A percentile compares a stretch with the other conserved stretches of the same genome.
Evolutionary conservation across 2,113 vertebrate species (phyloP).

Genomic region (Mus musculus): GRCm39 chr3:89913501-89914000

Average conservation of each 20-base stretch:
- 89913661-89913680: slow-evolving; percentile 81
- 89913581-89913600: slow-evolving; percentile 86
- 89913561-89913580: slow-evolving; percentile 85
- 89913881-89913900: slow-evolving; percentile 86
- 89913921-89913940: slow-evolving; percentile 85
- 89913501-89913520: slow-evolving; percentile 85
- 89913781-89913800: slow-evolving; percentile 83
- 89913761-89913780: slow-evolving; percentile 80
- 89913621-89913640: slow-evolving; percentile 81
- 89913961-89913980: slow-evolving; percentile 79
- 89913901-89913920: slow-evolving; percentile 86
- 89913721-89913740: slow-evolving; percentile 84
- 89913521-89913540: slow-evolving; percentile 86
- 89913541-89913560: slow-evolving; percentile 86
- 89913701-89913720: slow-evolving; percentile 63
- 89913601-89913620: slow-evolving; percentile 84
- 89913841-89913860: slow-evolving; percentile 84
- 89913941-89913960: slow-evolving; percentile 85
- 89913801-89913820: slow-evolving; percentile 85
- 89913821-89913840: slow-evolving; percentile 85
- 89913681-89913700: slow-evolving; percentile 89
- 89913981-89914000: slow-evolving; percentile 79
- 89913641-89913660: slow-evolving; percentile 78
- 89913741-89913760: slow-evolving; percentile 83
- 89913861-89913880: slow-evolving; percentile 84